Conservation (phyloP, 2,888 invertebrate genomes). For the Acrocyrtus sp. region DNA sequence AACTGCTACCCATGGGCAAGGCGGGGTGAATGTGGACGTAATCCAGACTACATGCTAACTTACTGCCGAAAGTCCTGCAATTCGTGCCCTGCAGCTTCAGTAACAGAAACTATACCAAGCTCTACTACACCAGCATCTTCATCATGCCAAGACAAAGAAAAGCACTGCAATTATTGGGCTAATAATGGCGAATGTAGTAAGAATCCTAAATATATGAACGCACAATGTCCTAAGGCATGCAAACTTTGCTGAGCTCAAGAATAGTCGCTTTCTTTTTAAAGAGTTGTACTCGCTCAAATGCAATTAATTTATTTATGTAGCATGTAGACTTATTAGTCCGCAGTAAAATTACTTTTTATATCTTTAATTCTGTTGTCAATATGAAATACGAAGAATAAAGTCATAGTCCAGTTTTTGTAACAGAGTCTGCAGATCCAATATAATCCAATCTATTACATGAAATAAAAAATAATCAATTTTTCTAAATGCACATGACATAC, state of each 20-base stretch:
- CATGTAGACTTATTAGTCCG: too few species aligned
- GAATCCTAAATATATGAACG: conserved; percentile 55
- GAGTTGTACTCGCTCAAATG: too few species aligned
- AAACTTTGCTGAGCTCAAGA: conserved; percentile 30
- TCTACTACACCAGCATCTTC: conserved; percentile 7
- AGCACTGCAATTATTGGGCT: conserved; percentile 50
- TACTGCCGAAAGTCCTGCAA: conserved; percentile 51
- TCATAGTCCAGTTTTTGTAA: too few species aligned
- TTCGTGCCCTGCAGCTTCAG: conserved; percentile 21
- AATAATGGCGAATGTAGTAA: conserved; percentile 50
- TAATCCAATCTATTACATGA: too few species aligned
- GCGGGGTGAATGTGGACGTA: conserved; percentile 63
- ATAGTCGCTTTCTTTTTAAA: too few species aligned
- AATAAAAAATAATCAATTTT: too few species aligned
- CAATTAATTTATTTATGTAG: too few species aligned
- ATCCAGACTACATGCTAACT: conserved; percentile 64
- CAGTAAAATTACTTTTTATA: too few species aligned
- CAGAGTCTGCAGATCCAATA: too few species aligned
- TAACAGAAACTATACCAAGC: background rate
- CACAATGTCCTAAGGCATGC: conserved; percentile 48
- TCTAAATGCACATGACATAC: too few species aligned
- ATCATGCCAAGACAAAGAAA: conserved; percentile 55
- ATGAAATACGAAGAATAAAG: too few species aligned
- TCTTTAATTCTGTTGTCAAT: too few species aligned
- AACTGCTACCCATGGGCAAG: conserved; percentile 63